Evolutionary conservation across 2,113 vertebrate species (phyloP), one percentile per base, ranked within the genome.

Genomic region (Cebus imitator): DNA sequence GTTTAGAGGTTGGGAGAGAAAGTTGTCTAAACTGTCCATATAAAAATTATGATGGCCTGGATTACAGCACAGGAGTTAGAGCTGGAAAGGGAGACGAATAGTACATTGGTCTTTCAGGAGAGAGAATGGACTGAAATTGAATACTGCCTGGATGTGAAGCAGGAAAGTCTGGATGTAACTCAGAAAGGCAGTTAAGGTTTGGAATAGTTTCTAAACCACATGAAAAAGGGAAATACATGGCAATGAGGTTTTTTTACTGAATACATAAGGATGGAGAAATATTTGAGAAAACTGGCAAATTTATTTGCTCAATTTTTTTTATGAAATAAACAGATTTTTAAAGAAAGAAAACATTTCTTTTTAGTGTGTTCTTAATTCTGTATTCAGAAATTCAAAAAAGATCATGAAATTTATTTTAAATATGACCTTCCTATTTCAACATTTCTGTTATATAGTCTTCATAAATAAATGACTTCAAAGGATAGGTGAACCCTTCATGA

Each of bases 311-410:
- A 32, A 27, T 52, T 68, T 52, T 52, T 72, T 73, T 64, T 64
- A 87, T 25, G 27, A n/a, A 30, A 52, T 93, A 57, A 87, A 76
- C 18, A 89, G 32, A 91, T 10, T 5, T 82, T 80, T 55, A 64
- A 94, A 95, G 57, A 84, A 89, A 72, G 40, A 64, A 64, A 64
- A 64, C 30, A n/a, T 70, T 37, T 40, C 20, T 40, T 73, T 25
- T 25, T 27, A 88, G 48, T 27, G n/a, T 58, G 76, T 57, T 92
- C 64, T 8, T n/a, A 91, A 73, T 82, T 87, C 76, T 48, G 25
- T 73, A 87, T 52, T 82, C 43, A 86, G 64, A 97, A 85, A 90
- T 55, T 76, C 6, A 75, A 97, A 58, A 66, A 32, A 78, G 72
- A 79, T 48, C 66, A 87, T 40, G 27, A 83, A 84, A 81, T 58